These are phyloP conservation scores for Euphydryas editha DNA, from an alignment of 2,888 invertebrate genomes.

Conservation along the genomic window DNA sequence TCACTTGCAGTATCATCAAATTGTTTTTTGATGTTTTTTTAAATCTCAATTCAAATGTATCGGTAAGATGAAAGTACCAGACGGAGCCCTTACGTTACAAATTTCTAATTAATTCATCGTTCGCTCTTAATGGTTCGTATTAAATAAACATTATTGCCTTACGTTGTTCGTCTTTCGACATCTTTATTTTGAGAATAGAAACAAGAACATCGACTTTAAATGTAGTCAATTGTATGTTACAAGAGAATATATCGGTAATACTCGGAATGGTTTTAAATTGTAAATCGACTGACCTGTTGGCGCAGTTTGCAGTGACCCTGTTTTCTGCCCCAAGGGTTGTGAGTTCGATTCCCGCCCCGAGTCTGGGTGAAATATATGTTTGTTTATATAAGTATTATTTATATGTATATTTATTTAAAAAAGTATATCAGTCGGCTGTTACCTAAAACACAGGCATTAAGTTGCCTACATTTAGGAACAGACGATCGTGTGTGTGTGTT, in stretches of 20 bases:
- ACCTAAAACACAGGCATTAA: too few relatives aligned
- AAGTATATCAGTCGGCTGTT: too few relatives aligned
- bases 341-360: too few relatives aligned
- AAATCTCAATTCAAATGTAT: constrained; percentile 8
- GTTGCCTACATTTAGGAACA: too few relatives aligned
- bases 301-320: too few relatives aligned
- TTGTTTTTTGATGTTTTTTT: background rate
- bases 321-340: too few relatives aligned
- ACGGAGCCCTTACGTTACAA: constrained; percentile 22
- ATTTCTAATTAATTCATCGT: constrained; percentile 42
- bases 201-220: constrained; percentile 22
- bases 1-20: background rate
- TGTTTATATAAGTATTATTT: too few relatives aligned
- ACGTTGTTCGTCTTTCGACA: constrained; percentile 33
- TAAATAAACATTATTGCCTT: constrained; percentile 41
- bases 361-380: too few relatives aligned
- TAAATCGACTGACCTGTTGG: too few relatives aligned
- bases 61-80: constrained; percentile 28
- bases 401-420: too few relatives aligned
- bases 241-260: background rate
- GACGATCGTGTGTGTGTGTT: too few relatives aligned
- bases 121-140: constrained; percentile 36
- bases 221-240: constrained; percentile 11
- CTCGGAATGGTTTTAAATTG: background rate
- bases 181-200: constrained; percentile 32